Evolutionary conservation across 2,113 vertebrate species (phyloP), one percentile per base, ranked within the genome.

Genomic region (Nibea albiflora): DNA sequence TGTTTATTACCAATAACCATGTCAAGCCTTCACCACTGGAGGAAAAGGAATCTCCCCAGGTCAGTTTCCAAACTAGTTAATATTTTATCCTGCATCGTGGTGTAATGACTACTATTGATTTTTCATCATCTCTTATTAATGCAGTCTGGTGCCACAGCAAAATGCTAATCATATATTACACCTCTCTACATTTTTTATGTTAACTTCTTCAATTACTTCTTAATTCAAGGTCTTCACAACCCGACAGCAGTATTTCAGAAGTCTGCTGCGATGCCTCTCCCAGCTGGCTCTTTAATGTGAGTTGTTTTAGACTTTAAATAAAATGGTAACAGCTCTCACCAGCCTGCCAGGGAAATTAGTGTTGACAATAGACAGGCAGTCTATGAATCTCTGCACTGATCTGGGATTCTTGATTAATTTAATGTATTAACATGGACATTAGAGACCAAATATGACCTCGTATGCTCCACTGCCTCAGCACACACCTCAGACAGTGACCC

Each of bases 91-190:
- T 89, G 83, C 63, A 61, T 81, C 56, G 86, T 85, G 87, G 85
- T 92, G 65, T 91, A 90, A 94, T 93, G 90, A 95, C 85, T 87
- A 64, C 73, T 93, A 95, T 95, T 94, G 93, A 94, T 95, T 94
- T 93, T 87, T 94, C 92, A 94, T 92, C 93, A 94, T 94, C 92
- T 92, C 87, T 94, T 94, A 94, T 95, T 94, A 90, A 94, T 94
- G 92, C 74, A 60, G 87, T 81, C 90, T 92, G 90, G 92, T 92
- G 91, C 90, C 87, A 86, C 65, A 81, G 87, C 72, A 90, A 93
- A 92, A 92, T 87, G 86, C 89, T 94, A 92, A 94, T 94, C 81
- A 92, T 84, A 88, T 71, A 87, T 89, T 85, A 75, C 61, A 42
- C 75, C 67, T 69, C 73, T 73, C 78, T 81, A 49, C 81, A 83